Conservation (phyloP, 2,888 invertebrate species). For the Hermodice carunculata region DNA sequence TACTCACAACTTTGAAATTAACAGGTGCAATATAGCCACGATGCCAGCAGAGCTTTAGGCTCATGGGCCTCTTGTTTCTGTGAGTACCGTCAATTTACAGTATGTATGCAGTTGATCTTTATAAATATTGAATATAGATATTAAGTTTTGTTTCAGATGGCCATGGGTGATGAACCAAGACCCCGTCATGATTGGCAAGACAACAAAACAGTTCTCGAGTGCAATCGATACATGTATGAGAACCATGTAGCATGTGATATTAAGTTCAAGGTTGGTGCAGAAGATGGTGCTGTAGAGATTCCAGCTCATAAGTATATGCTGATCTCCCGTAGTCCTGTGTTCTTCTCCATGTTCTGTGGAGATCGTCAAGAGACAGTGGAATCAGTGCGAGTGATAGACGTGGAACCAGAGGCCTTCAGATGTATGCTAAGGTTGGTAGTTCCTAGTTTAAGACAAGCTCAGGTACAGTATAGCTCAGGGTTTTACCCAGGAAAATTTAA, state of each 20-base stretch:
- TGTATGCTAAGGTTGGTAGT: conserved; percentile 44
- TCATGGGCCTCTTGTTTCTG: too few relatives aligned
- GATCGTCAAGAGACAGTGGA: conserved; percentile 20
- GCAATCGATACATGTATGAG: conserved; percentile 42
- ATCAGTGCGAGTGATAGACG: conserved; percentile 41
- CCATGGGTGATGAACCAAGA: too few relatives aligned
- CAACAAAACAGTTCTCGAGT: conserved; percentile 35
- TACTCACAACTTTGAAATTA: too few relatives aligned
- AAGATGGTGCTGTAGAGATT: conserved; percentile 19
- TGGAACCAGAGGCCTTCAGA: conserved; percentile 45
- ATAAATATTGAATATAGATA: too few relatives aligned
- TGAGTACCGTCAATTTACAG: too few relatives aligned
- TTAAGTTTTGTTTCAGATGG: too few relatives aligned
- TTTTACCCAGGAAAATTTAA: too few relatives aligned
- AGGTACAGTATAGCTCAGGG: too few relatives aligned
- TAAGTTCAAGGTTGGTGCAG: not conserved
- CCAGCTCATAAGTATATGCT: conserved; percentile 44
- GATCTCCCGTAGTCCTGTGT: conserved; percentile 35
- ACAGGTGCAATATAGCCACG: too few relatives aligned
- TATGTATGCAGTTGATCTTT: too few relatives aligned
- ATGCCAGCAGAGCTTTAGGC: too few relatives aligned
- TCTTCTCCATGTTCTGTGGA: conserved; percentile 41
- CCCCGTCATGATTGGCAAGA: conserved; percentile 40
- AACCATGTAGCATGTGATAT: conserved; percentile 8
- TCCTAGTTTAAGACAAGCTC: too few relatives aligned